These are phyloP conservation scores for Aurelia sp. DNA, from an alignment of 30 jellyfish, hydroid and myxozoan species.

Conservation along the genomic window DNA sequence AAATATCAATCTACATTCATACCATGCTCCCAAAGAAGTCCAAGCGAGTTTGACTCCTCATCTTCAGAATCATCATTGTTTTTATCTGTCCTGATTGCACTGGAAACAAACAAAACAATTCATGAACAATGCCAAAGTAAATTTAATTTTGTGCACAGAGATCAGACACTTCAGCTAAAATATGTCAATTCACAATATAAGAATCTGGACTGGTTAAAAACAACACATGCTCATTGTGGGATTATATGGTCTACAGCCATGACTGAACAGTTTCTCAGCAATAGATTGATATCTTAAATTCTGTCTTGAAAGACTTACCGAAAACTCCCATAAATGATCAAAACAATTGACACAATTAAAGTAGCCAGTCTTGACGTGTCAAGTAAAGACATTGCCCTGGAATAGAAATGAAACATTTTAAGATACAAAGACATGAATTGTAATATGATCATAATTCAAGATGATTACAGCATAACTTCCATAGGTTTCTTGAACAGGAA, in stretches of 20 bases:
- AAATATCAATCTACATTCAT: neutral
- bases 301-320: conserved; percentile 18
- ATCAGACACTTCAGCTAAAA: too few species aligned
- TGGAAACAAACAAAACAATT: neutral
- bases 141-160: too few species aligned
- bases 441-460: too few species aligned
- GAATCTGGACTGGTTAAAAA: too few species aligned
- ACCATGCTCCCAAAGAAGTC: conserved; percentile 52
- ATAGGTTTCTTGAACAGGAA: neutral
- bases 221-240: too few species aligned
- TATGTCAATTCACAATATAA: too few species aligned
- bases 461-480: neutral
- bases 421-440: too few species aligned
- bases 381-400: conserved; percentile 64
- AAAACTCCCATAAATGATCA: conserved; percentile 71
- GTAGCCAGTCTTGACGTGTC: conserved; percentile 79
- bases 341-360: conserved; percentile 53
- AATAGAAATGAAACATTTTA: neutral
- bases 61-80: neutral
- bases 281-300: neutral
- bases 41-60: conserved; percentile 13
- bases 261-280: neutral
- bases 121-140: too few species aligned
- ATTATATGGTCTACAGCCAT: too few species aligned
- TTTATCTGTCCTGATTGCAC: conserved; percentile 13